Percentiles rank a stretch among this genome's conserved stretches.
Evolutionary conservation across 2,113 vertebrate genomes (phyloP).

Genomic region (Orthonyx spaldingii): DNA sequence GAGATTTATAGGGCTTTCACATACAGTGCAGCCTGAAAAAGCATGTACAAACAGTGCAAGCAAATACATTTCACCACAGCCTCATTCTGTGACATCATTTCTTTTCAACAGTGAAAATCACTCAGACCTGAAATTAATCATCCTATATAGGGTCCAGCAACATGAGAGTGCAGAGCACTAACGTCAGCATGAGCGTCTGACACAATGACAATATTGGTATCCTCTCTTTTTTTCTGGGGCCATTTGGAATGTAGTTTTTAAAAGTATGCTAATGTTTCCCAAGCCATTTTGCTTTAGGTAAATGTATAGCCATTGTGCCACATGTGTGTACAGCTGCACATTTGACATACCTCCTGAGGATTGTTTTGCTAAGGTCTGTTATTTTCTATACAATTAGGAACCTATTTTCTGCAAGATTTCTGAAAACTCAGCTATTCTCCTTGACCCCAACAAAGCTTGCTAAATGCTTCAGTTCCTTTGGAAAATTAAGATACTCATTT

Average conservation of each 20-base stretch:
- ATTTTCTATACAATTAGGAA: not conserved
- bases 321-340: not conserved
- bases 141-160: not conserved
- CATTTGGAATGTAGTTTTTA: not conserved
- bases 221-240: not conserved
- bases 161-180: not conserved
- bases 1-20: not conserved
- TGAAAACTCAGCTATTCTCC: not conserved
- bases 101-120: not conserved
- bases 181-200: not conserved
- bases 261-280: not conserved
- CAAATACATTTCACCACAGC: not conserved
- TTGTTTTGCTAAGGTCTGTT: not conserved
- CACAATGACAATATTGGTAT: fast-evolving
- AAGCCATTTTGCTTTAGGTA: not conserved
- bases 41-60: not conserved
- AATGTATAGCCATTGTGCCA: not conserved
- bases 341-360: not conserved
- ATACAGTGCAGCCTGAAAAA: not conserved
- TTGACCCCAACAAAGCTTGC: not conserved
- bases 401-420: not conserved
- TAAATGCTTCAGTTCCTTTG: not conserved
- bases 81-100: not conserved
- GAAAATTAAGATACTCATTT: not conserved
- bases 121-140: not conserved